A percentile compares a stretch with the other conserved stretches of the same genome.
Evolutionary conservation across 2,888 invertebrate species (phyloP).

Genomic region (Chrysolina oricalcia): DNA sequence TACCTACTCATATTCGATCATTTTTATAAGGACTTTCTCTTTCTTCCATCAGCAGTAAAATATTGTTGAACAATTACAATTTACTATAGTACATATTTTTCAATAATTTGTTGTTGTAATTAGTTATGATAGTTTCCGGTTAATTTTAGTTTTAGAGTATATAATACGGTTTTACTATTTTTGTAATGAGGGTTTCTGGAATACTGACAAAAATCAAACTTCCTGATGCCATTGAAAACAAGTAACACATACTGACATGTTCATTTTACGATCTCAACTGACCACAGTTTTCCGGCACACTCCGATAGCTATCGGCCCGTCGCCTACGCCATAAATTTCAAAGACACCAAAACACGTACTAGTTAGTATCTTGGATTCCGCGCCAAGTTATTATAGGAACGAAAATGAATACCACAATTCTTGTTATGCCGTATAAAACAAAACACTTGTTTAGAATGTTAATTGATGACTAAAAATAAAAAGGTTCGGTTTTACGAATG

Average conservation of each 20-base stretch:
- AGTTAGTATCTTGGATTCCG: constrained; percentile 27
- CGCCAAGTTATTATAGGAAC: constrained; percentile 40
- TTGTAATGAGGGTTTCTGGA: too few species aligned
- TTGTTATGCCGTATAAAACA: constrained; percentile 36
- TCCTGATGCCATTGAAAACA: not conserved
- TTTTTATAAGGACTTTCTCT: too few species aligned
- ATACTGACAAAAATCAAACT: too few species aligned
- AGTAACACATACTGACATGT: not conserved
- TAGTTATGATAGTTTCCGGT: too few species aligned
- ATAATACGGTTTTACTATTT: too few species aligned
- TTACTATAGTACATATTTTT: too few species aligned
- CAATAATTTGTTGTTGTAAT: too few species aligned
- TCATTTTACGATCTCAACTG: not conserved
- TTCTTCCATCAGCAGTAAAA: too few species aligned
- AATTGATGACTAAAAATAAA: constrained; percentile 45
- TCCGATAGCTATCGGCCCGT: not conserved
- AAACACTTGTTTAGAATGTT: constrained; percentile 41
- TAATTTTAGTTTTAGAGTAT: too few species aligned
- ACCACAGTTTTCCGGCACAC: not conserved
- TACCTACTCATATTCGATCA: too few species aligned
- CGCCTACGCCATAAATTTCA: constrained; percentile 22
- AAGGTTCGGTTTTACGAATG: constrained; percentile 35
- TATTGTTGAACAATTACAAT: too few species aligned
- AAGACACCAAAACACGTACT: constrained; percentile 19
- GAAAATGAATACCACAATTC: constrained; percentile 45